These are phyloP conservation scores for Lepilemur ruficaudatus DNA, from an alignment of 2,797 vertebrate species.

Conservation along the genomic window DNA sequence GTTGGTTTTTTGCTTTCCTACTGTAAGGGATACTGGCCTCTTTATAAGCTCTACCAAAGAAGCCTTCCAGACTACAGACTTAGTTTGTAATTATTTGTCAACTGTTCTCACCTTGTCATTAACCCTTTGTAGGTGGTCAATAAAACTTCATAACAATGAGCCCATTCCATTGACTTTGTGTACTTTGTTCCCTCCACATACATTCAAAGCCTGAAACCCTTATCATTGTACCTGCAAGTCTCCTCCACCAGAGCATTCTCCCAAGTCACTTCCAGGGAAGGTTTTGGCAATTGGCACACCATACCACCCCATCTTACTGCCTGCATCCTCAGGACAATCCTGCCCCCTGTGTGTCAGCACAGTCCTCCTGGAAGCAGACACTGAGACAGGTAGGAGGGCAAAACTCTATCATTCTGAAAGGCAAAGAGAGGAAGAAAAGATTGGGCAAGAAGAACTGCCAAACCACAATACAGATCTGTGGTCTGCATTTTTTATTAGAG, in stretches of 20 bases:
- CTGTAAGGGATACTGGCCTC: background rate
- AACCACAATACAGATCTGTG: background rate
- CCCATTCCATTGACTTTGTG: background rate
- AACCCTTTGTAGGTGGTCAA: background rate
- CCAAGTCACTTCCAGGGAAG: background rate
- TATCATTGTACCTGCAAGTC: background rate
- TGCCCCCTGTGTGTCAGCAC: background rate
- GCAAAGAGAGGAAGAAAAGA: background rate
- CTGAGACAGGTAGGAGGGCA: background rate
- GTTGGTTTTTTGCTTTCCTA: background rate
- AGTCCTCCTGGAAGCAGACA: background rate
- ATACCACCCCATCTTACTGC: background rate
- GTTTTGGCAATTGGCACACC: background rate
- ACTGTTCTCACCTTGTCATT: background rate
- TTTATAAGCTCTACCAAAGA: background rate
- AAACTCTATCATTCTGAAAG: background rate
- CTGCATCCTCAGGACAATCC: background rate
- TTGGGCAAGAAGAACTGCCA: background rate
- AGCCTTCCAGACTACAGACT: background rate
- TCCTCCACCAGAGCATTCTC: background rate
- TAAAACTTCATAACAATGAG: background rate
- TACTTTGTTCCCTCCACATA: background rate
- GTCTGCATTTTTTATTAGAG: background rate
- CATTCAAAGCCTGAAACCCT: background rate
- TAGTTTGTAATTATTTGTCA: background rate